Percentiles rank a stretch among this genome's conserved stretches.
Evolutionary conservation across 2,113 vertebrate genomes (phyloP).

Genomic region (Raja brachyura): DNA sequence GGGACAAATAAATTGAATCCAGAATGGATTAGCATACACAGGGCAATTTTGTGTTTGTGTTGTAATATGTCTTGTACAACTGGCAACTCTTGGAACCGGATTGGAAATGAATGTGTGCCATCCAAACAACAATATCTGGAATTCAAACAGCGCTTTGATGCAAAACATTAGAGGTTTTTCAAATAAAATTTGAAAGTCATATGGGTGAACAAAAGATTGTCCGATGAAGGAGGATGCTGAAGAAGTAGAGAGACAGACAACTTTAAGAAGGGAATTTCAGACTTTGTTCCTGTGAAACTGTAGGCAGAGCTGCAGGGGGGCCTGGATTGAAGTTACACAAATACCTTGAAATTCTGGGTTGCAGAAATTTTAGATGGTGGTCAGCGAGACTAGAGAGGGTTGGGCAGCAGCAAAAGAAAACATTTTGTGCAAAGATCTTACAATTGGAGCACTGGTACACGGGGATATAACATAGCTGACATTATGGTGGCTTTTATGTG

Average conservation of each 20-base stretch:
- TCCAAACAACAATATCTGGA: background rate
- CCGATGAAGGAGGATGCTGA: background rate
- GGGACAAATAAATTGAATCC: background rate
- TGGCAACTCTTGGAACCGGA: background rate
- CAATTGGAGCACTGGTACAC: background rate
- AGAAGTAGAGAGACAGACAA: background rate
- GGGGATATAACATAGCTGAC: background rate
- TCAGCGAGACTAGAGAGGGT: background rate
- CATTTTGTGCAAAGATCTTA: background rate
- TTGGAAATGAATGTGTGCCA: background rate
- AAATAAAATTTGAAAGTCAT: background rate
- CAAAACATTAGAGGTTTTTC: background rate
- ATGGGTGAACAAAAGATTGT: background rate
- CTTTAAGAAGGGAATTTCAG: background rate
- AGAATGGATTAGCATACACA: background rate
- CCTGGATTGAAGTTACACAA: background rate
- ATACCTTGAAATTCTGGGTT: background rate
- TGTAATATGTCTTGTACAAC: too few species aligned
- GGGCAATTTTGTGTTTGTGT: too few species aligned
- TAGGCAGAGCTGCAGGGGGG: background rate
- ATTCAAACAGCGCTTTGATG: background rate
- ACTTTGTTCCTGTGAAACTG: background rate
- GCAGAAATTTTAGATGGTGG: background rate
- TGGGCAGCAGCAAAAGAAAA: too few species aligned
- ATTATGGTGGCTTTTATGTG: background rate